Percentiles rank a stretch among this genome's conserved stretches.
These are phyloP conservation scores for Phrynocephalus guinanensis DNA, from an alignment of 2,797 vertebrate genomes.

Conservation along the genomic window DNA sequence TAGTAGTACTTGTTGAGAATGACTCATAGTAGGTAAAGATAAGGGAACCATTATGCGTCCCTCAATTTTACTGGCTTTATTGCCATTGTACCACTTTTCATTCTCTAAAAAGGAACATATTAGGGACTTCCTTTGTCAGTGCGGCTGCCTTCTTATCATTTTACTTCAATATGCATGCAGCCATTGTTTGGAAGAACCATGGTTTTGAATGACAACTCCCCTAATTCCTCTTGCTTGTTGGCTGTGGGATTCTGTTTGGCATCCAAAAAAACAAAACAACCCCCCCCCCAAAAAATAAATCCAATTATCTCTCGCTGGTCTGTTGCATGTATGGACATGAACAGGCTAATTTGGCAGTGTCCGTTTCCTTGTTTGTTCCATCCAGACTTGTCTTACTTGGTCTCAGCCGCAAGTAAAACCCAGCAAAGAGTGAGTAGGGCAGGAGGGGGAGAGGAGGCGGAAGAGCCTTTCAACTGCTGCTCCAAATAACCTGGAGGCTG, in stretches of 20 bases:
- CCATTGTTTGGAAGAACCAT: neutral
- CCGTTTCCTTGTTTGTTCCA: accelerated
- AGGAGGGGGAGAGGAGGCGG: slow-evolving; percentile 10
- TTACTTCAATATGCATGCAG: neutral
- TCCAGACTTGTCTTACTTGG: accelerated
- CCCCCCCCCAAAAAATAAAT: too few relatives aligned
- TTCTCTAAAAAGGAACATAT: accelerated
- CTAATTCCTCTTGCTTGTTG: too few relatives aligned
- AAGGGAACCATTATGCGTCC: accelerated
- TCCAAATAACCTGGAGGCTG: slow-evolving; percentile 75
- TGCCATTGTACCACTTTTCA: accelerated
- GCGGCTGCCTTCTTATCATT: neutral
- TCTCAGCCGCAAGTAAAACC: slow-evolving; percentile 6
- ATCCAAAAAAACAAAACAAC: too few relatives aligned
- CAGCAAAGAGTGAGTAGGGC: neutral
- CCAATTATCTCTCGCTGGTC: neutral
- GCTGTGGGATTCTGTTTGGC: too few relatives aligned
- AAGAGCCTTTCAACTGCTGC: slow-evolving; percentile 55
- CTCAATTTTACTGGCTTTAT: neutral
- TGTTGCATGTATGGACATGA: accelerated
- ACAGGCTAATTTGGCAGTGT: neutral
- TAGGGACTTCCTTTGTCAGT: neutral
- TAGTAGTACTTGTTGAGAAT: neutral
- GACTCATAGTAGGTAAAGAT: neutral
- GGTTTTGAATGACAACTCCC: too few relatives aligned